Base-by-base conservation (phyloP, 2,797 vertebrate genomes). In the Crenichthys baileyi region DNA sequence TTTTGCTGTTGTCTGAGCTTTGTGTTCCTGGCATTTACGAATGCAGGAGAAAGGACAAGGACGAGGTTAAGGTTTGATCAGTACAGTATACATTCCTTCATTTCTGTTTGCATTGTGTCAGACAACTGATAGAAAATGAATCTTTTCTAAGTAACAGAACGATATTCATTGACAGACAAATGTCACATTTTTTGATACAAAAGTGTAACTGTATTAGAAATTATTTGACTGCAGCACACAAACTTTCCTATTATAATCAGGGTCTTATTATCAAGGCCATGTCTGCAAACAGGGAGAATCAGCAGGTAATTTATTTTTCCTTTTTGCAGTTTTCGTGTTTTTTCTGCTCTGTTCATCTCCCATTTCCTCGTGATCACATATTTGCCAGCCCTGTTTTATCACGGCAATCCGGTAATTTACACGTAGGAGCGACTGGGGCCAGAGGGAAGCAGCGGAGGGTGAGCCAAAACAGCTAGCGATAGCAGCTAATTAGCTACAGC, bases 401-500 rank as follows among this genome's bases (percentile, higher is more conserved):
- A 93, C 79, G 48, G 91, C 90, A 91, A 93, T 95, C 93, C 93
- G 93, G 93, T 95, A 93, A 95, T 95, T 96, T 88, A 16, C 89
- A 79, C 91, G 95, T 94, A 86, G 79, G 81, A 94, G 93, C 83
- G 81, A 88, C 84, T 87, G 87, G 67, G 93, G 92, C 93, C 85
- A 89, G 70, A 87, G 89, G 92, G 91, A 95, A 91, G 91, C 88
- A 75, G 91, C 77, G 73, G 91, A 87, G 91, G 89, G 92, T 89
- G 92, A 96, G 94, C 95, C 96, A 95, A 96, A 96, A 96, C 91
- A 93, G 92, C 94, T 94, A 88, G 95, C 94, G 91, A 94, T 96
- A 94, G 95, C 91, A 88, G 95, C 96, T 96, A 97, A 96, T 95
- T 94, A 95, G 94, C 93, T 95, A 88, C 96, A 97, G 96, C 96